These are phyloP conservation scores for Coptodon rendalli DNA, from an alignment of 2,113 vertebrate species.

Conservation along the genomic window DNA sequence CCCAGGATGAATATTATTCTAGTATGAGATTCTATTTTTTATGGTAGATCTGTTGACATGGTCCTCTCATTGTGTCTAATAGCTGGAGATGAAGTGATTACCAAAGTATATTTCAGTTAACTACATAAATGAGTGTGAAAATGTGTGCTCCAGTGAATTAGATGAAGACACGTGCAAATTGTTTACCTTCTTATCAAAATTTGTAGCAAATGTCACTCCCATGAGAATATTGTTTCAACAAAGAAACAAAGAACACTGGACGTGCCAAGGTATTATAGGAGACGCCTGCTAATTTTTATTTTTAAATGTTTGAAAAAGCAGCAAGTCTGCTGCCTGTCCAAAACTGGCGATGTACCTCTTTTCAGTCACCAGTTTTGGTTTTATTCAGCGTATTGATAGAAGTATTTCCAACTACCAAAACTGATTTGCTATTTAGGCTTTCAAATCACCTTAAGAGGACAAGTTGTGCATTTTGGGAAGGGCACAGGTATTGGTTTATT, in stretches of 20 bases:
- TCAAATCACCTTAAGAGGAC: not conserved
- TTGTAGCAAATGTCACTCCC: not conserved
- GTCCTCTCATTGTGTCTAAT: constrained; percentile 52
- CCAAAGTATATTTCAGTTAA: constrained; percentile 72
- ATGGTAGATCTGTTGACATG: constrained; percentile 50
- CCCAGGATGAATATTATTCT: constrained; percentile 49
- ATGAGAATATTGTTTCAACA: not conserved
- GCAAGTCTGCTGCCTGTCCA: not conserved
- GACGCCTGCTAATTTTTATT: not conserved
- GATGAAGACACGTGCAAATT: not conserved
- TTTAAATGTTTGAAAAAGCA: not conserved
- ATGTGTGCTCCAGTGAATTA: constrained; percentile 61
- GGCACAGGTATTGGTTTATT: not conserved
- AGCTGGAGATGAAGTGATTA: constrained; percentile 55
- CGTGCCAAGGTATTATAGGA: not conserved
- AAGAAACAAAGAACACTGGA: not conserved
- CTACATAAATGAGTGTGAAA: constrained; percentile 36
- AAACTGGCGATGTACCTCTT: not conserved
- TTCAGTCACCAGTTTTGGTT: not conserved
- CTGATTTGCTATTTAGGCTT: accelerated
- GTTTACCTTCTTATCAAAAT: not conserved
- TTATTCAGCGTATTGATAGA: not conserved
- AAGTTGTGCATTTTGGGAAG: not conserved
- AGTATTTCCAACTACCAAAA: not conserved
- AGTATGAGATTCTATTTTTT: constrained; percentile 62